Percentiles rank a stretch among this genome's conserved stretches.
Conservation (phyloP, 2,888 invertebrate species). For the Cataglyphis altisquamis region DNA sequence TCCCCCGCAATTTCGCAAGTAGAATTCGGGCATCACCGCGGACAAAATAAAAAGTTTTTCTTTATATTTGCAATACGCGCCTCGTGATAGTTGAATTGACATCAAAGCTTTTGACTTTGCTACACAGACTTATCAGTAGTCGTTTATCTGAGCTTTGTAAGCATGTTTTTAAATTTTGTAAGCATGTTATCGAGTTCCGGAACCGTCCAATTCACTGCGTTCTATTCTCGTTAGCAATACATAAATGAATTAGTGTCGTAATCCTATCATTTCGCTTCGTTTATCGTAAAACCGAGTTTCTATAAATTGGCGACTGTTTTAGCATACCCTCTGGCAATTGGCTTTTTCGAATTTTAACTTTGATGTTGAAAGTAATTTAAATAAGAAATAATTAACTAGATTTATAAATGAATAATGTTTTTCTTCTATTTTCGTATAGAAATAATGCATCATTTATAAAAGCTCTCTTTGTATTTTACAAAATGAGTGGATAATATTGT, state of each 20-base stretch:
- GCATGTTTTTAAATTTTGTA: slow-evolving; percentile 30
- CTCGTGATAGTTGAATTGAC: background rate
- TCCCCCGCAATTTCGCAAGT: slow-evolving; percentile 70
- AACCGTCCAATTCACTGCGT: slow-evolving; percentile 29
- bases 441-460: background rate
- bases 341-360: slow-evolving; percentile 23
- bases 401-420: slow-evolving; percentile 10
- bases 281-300: slow-evolving; percentile 64
- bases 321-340: slow-evolving; percentile 55
- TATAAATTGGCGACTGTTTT: slow-evolving; percentile 53
- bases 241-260: slow-evolving; percentile 63
- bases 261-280: slow-evolving; percentile 71
- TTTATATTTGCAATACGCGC: background rate
- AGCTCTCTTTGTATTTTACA: background rate
- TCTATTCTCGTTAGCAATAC: slow-evolving; percentile 44
- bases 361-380: slow-evolving; percentile 21
- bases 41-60: slow-evolving; percentile 41
- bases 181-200: slow-evolving; percentile 24
- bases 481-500: background rate
- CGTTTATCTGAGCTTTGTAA: background rate
- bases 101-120: background rate
- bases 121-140: background rate
- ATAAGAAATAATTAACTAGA: slow-evolving; percentile 30
- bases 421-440: background rate
- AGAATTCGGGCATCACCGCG: slow-evolving; percentile 58